Evolutionary conservation across 2,888 invertebrate species (phyloP).

Genomic region (Cantharis flavilabris): DNA sequence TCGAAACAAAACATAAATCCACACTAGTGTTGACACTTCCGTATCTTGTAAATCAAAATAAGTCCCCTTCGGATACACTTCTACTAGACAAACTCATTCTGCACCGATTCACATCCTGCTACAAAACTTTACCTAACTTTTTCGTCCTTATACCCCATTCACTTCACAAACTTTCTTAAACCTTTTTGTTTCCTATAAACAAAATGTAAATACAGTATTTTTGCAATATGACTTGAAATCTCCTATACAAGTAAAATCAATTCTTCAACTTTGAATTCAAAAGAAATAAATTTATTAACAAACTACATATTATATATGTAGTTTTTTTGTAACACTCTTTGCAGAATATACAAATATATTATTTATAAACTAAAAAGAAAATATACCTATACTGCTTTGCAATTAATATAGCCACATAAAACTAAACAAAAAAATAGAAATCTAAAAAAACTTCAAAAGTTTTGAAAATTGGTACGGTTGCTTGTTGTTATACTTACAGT

Average conservation of each 20-base stretch:
- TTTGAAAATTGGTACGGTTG: no score
- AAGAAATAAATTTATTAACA: no score
- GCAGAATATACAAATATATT: no score
- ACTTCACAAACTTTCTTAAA: background rate
- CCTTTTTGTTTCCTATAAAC: background rate
- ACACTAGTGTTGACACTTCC: conserved; percentile 48
- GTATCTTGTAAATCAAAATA: conserved; percentile 52
- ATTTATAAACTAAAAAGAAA: no score
- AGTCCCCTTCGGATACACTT: conserved; percentile 45
- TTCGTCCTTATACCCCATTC: conserved; percentile 11
- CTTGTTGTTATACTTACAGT: no score
- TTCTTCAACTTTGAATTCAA: background rate
- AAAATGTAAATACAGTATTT: background rate
- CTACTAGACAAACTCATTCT: conserved; percentile 50
- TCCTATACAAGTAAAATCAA: background rate
- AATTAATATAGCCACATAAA: no score
- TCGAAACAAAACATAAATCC: conserved; percentile 51
- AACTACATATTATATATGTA: no score
- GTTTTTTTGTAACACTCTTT: no score
- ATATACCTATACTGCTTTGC: no score
- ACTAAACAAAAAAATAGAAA: no score
- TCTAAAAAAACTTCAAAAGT: no score
- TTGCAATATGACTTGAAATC: background rate
- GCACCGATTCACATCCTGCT: conserved; percentile 49
- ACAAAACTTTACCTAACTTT: conserved; percentile 50